phyloP scores from a whole-genome alignment of 2,113 vertebrate species.

The Pycnonotus jocosus region DNA sequence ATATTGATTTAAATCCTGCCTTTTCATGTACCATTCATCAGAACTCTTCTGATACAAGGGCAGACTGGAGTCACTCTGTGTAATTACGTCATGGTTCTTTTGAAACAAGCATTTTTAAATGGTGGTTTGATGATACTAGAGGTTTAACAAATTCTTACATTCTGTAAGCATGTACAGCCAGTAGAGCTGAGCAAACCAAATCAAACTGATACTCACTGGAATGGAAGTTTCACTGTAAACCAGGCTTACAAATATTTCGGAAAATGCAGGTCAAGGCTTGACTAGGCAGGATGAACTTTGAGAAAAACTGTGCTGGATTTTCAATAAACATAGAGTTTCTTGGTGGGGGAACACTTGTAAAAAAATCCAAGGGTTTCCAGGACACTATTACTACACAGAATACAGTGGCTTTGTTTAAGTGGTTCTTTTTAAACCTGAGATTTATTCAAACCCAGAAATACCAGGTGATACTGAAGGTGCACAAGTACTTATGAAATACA shows the following conservation, averaged over 20 bases:
- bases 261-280: neutral
- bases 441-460: neutral
- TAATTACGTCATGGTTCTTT: neutral
- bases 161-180: neutral
- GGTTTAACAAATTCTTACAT: neutral
- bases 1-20: neutral
- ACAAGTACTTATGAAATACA: neutral
- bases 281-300: neutral
- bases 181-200: neutral
- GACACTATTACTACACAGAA: neutral
- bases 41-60: neutral
- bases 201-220: neutral
- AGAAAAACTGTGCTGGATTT: neutral
- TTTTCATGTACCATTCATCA: neutral
- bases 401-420: neutral
- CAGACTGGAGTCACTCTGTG: neutral
- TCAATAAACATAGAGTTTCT: neutral
- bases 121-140: neutral
- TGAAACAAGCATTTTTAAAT: neutral
- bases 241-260: neutral
- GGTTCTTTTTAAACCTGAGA: neutral
- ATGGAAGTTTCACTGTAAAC: neutral
- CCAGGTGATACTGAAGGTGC: neutral
- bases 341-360: neutral
- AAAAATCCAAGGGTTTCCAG: neutral